Percentiles rank a stretch among this genome's conserved stretches.
Evolutionary conservation across 2,888 invertebrate genomes (phyloP).

Genomic region (Ormia ochracea): DNA sequence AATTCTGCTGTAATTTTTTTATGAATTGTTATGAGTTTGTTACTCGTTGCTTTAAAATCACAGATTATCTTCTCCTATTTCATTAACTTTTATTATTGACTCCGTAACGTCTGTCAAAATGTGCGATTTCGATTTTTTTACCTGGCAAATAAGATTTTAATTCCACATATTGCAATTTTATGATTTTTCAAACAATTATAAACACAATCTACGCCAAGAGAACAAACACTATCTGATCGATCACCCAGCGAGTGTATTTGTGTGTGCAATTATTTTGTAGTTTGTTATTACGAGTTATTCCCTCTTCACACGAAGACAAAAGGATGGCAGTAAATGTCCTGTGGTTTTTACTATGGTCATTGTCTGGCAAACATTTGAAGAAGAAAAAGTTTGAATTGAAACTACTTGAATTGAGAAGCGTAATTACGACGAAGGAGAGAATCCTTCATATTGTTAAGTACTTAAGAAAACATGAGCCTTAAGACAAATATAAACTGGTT

Average conservation of each 20-base stretch:
- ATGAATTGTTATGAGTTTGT: no score
- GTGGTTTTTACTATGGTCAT: conserved; percentile 65
- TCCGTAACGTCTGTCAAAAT: conserved; percentile 42
- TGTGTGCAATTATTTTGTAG: conserved; percentile 55
- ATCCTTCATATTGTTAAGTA: conserved; percentile 35
- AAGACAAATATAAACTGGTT: background rate
- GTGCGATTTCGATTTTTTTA: background rate
- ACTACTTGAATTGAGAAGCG: conserved; percentile 45
- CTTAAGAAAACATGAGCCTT: conserved; percentile 45
- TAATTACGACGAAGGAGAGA: no score
- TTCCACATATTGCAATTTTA: conserved; percentile 23
- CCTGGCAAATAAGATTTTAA: background rate
- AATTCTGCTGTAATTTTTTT: no score
- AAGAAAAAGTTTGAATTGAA: conserved; percentile 8
- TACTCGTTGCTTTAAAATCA: no score
- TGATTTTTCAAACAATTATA: conserved; percentile 12
- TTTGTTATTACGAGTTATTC: conserved; percentile 42
- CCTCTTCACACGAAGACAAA: conserved; percentile 13
- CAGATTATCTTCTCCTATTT: background rate
- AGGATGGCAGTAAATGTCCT: conserved; percentile 69
- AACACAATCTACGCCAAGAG: background rate
- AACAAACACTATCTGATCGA: conserved; percentile 40
- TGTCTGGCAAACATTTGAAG: conserved; percentile 45
- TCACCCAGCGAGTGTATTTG: conserved; percentile 43
- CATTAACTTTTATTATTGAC: conserved; percentile 1